Evolutionary conservation across 2,797 vertebrate genomes (phyloP), one percentile per base, ranked within the genome.

Genomic region (Glossophaga mutica): DNA sequence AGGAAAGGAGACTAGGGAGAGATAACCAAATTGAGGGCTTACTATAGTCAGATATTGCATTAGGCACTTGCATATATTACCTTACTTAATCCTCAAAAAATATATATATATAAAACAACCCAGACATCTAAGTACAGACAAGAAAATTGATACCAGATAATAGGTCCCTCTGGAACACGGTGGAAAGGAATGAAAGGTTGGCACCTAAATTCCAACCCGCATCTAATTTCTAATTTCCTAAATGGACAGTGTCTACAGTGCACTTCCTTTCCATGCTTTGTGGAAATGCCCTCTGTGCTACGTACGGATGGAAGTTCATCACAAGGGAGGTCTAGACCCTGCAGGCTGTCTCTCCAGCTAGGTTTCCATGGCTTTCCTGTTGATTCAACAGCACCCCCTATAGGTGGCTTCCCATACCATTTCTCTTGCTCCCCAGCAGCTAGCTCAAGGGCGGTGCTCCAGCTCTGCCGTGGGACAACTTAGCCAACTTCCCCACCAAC

Each of bases 211-310:
- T 39, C 11, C 19, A 84, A 3, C 2, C 12, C 1, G 2, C n/a
- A 8, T n/a, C 11, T 79, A 26, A 62, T 62, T 70, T 44, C 83
- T 44, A 29, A 26, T 32, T 46, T 32, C 50, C 29, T 32, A 32
- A 24, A 24, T 6, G 16, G 26, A 52, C 4, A 73, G 24, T 48
- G 2, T 26, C 22, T 12, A 0, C 4, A 87, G 39, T 18, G 32
- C 1, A 24, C n/a, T 50, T 57, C 7, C 26, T 39, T 55, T 59
- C 46, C 7, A 4, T 4, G 0, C 5, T 74, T 73, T 52, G 12
- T 48, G 3, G 16, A 87, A 37, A 2, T 26, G 11, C 2, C 22
- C 6, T 0, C 1, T 34, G 46, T 8, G 11, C 15, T 50, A 5
- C 9, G 34, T 50, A 5, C 9, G 34, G 15, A 34, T 12, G 19